phyloP scores from a whole-genome alignment of 2,888 invertebrate genomes.

The Eupithecia abbreviata region DNA sequence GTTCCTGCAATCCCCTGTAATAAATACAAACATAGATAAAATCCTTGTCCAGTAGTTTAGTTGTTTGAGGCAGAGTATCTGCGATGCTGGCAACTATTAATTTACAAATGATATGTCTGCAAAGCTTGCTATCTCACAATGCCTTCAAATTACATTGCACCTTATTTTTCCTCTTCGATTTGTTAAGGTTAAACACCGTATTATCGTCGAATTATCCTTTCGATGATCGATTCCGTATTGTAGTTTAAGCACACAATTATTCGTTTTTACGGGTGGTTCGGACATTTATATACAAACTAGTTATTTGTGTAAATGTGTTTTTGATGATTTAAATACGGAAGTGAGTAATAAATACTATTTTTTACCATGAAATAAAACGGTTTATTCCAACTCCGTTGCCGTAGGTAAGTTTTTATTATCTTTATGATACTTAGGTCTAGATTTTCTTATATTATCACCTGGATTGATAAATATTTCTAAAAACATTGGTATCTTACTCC shows the following conservation, averaged over 20 bases:
- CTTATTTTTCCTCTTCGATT: constrained; percentile 48
- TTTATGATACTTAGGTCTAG: not conserved
- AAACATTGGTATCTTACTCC: not conserved
- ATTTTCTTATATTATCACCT: not conserved
- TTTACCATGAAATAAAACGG: not conserved
- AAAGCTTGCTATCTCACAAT: constrained; percentile 36
- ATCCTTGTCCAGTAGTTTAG: constrained; percentile 12
- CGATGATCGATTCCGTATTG: constrained; percentile 38
- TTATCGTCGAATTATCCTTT: constrained; percentile 35
- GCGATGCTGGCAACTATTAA: constrained; percentile 44
- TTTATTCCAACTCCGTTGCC: not conserved
- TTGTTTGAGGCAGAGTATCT: constrained; percentile 25
- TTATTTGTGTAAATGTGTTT: not conserved
- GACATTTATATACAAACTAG: constrained; percentile 2
- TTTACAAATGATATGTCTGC: constrained; percentile 35
- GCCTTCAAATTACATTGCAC: constrained; percentile 46
- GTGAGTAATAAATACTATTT: not conserved
- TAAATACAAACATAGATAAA: not conserved
- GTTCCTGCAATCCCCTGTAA: not conserved
- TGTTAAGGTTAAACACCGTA: constrained; percentile 39
- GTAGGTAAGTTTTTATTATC: not conserved
- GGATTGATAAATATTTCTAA: not conserved
- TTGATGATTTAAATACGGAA: constrained; percentile 2
- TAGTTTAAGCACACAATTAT: constrained; percentile 17
- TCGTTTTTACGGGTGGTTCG: not conserved